Conservation (phyloP, 2,113 vertebrate genomes). For the Ceyx margarethae region DNA sequence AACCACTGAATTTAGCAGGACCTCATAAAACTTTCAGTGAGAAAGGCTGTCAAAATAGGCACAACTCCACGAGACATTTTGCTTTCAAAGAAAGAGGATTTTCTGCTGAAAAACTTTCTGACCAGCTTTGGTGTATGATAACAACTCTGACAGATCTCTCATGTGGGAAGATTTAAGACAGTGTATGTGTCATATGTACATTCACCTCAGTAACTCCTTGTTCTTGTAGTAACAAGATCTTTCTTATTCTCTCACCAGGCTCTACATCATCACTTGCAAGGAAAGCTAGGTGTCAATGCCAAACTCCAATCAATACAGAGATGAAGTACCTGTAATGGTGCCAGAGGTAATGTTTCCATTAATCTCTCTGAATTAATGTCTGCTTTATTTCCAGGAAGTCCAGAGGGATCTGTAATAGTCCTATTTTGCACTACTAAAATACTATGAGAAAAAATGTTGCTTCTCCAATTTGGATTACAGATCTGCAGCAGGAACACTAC, state of each 20-base stretch:
- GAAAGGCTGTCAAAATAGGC: neutral
- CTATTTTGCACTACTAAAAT: neutral
- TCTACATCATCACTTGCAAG: neutral
- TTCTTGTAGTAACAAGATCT: neutral
- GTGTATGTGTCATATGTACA: neutral
- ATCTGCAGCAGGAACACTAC: neutral
- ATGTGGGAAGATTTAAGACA: neutral
- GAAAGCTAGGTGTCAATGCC: slow-evolving; percentile 14
- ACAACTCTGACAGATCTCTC: neutral
- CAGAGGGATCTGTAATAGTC: neutral
- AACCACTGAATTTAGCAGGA: neutral
- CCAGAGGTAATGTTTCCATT: slow-evolving; percentile 42
- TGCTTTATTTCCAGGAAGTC: slow-evolving; percentile 56
- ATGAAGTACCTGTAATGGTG: slow-evolving; percentile 7
- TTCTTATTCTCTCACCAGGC: neutral
- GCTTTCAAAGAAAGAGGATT: neutral
- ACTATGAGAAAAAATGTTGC: neutral
- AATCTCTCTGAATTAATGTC: slow-evolving; percentile 1
- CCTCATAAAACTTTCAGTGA: neutral
- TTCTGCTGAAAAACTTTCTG: neutral
- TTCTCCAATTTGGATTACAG: neutral
- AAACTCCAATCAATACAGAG: slow-evolving; percentile 16
- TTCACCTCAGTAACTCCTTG: slow-evolving; percentile 1
- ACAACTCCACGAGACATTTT: neutral
- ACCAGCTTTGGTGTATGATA: neutral